Percentiles rank a stretch among this genome's conserved stretches.
Conservation (phyloP, 2,113 vertebrate species). For the Hydrolagus affinis region DNA sequence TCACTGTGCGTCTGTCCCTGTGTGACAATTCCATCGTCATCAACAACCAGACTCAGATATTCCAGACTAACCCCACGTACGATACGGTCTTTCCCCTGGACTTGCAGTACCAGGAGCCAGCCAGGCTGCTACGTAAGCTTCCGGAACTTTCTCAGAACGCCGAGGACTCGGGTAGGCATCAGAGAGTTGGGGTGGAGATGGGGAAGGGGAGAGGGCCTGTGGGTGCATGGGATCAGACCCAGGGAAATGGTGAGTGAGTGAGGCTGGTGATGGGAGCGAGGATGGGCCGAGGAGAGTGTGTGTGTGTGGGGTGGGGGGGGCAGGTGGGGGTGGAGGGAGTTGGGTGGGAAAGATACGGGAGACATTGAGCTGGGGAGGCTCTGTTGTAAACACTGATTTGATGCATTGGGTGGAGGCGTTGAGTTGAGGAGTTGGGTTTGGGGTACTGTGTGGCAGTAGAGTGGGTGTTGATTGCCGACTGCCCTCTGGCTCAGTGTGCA, state of each 20-base stretch:
- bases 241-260: neutral
- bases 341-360: neutral
- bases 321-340: neutral
- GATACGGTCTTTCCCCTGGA: slow-evolving; percentile 79
- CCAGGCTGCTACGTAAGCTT: slow-evolving; percentile 65
- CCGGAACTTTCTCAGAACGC: slow-evolving; percentile 78
- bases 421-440: neutral
- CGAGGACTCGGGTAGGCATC: slow-evolving; percentile 67
- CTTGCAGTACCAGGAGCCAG: slow-evolving; percentile 75
- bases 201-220: neutral
- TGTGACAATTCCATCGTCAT: slow-evolving; percentile 76
- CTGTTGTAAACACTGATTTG: neutral
- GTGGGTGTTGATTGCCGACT: neutral
- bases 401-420: too few relatives aligned
- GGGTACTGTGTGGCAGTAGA: neutral
- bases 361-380: neutral
- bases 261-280: too few relatives aligned
- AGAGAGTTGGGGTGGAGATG: neutral
- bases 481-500: slow-evolving; percentile 49
- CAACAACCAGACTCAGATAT: slow-evolving; percentile 58
- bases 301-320: neutral
- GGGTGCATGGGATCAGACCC: too few relatives aligned
- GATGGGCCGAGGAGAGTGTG: neutral
- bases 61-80: slow-evolving; percentile 70
- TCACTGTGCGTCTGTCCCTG: slow-evolving; percentile 74